Evolutionary conservation across 1,140 invertebrate species (phyloP), one percentile per base, ranked within the genome.

Genomic region (Drosophila saltans): DNA sequence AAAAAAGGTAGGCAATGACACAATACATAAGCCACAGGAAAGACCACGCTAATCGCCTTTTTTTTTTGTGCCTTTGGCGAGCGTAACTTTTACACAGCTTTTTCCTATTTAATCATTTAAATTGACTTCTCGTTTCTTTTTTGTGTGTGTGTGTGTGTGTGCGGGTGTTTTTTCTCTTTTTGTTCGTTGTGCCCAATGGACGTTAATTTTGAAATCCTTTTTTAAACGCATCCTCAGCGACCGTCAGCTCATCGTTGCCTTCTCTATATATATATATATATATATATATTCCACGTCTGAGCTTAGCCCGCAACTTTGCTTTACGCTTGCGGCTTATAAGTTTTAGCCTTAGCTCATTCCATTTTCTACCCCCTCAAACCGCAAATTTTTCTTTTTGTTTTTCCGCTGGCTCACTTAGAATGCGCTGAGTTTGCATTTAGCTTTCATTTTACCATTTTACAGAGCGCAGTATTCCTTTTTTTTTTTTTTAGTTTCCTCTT

Each of bases 91-190:
- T 64, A 56, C 78, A 65, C 82, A 72, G 80, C 83, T 86, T 68
- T 88, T 88, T 69, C 36, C 83, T 86, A 86, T 86, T 86, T 86
- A 86, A 86, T 86, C 80, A 86, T 86, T 86, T 77, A 86, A 86
- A 86, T 86, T 86, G 83, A 83, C 83, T 86, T 86, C 72, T 68
- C 72, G 85, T 66, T 72, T 76, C 28, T 36, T 3, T 36, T 36
- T 5, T 2, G 28, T 30, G 2, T 30, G 2, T 30, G 28, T 30
- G 2, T 30, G 2, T 30, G 2, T 30, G 2, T 30, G 2, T 2
- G 28, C 4, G 2, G 28, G 4, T 30, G 2, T 30, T 30, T 21
- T 16, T 48, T 16, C 16, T 16, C 16, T 16, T 16, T 16, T 16
- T 16, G 16, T 16, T 7, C 45, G 45, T 26, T 52, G 21, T 24